Evolutionary conservation across 2,797 vertebrate species (phyloP).

Genomic region (Microctenopoma stevenorrisi): DNA sequence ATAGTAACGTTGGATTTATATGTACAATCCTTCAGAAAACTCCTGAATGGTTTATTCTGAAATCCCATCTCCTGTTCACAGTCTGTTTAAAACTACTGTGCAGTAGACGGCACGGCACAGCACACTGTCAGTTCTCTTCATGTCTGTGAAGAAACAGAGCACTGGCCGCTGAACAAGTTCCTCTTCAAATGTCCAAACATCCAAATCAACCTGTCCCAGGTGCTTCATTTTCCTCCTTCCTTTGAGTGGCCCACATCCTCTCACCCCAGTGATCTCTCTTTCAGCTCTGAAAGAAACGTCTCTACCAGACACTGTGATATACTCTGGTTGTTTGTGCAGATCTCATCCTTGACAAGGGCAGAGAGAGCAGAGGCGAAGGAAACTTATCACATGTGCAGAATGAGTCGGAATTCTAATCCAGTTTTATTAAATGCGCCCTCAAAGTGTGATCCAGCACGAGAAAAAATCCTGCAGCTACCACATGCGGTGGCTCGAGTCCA

Average conservation of each 20-base stretch:
- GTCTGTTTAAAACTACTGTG: constrained; percentile 34
- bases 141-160: constrained; percentile 51
- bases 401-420: constrained; percentile 70
- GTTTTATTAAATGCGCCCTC: constrained; percentile 82
- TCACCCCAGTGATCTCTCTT: constrained; percentile 60
- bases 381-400: constrained; percentile 72
- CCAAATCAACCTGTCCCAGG: constrained; percentile 73
- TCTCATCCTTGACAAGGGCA: constrained; percentile 47
- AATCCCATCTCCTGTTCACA: constrained; percentile 36
- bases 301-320: constrained; percentile 61
- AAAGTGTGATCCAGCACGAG: constrained; percentile 82
- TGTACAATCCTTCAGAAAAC: constrained; percentile 28
- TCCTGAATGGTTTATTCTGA: constrained; percentile 27
- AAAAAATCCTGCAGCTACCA: constrained; percentile 86
- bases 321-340: constrained; percentile 50
- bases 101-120: constrained; percentile 8
- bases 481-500: constrained; percentile 91
- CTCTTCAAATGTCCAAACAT: constrained; percentile 58
- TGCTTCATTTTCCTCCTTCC: constrained; percentile 70
- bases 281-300: constrained; percentile 59
- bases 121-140: constrained; percentile 39
- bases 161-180: constrained; percentile 59
- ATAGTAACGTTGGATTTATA: constrained; percentile 33
- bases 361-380: constrained; percentile 33
- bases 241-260: constrained; percentile 74